Evolutionary conservation across 2,797 vertebrate species (phyloP).

Genomic region (Knipowitschia caucasica): DNA sequence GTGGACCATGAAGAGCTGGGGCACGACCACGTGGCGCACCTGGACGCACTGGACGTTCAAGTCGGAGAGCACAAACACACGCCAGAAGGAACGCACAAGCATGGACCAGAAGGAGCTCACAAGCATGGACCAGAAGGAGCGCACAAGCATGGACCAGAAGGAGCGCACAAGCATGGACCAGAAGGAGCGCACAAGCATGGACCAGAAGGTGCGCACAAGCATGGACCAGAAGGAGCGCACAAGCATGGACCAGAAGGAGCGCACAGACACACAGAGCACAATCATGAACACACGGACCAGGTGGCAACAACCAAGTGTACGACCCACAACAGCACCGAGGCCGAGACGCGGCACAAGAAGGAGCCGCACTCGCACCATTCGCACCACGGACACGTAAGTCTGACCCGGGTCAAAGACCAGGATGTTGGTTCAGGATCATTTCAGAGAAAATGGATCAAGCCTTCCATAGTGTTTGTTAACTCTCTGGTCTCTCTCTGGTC

Average conservation of each 20-base stretch:
- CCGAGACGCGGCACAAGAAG: too few species aligned
- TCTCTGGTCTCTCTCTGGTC: too few species aligned
- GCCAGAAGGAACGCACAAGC: conserved; percentile 30
- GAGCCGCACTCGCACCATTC: not conserved
- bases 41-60: conserved; percentile 87
- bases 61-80: conserved; percentile 84
- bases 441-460: too few species aligned
- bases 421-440: too few species aligned
- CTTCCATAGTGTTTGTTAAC: too few species aligned
- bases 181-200: conserved; percentile 29
- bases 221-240: too few species aligned
- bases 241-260: conserved; percentile 37
- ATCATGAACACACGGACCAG: conserved; percentile 19
- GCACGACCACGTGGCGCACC: conserved; percentile 92
- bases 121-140: conserved; percentile 23
- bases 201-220: too few species aligned
- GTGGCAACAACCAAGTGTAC: conserved; percentile 50
- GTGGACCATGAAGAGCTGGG: conserved; percentile 89
- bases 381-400: not conserved
- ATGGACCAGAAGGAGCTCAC: conserved; percentile 41
- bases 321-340: conserved; percentile 10
- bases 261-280: conserved; percentile 32
- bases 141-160: too few species aligned
- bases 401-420: too few species aligned
- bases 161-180: too few species aligned